Conservation (phyloP, 2,888 invertebrate genomes). For the Volucella inanis region DNA sequence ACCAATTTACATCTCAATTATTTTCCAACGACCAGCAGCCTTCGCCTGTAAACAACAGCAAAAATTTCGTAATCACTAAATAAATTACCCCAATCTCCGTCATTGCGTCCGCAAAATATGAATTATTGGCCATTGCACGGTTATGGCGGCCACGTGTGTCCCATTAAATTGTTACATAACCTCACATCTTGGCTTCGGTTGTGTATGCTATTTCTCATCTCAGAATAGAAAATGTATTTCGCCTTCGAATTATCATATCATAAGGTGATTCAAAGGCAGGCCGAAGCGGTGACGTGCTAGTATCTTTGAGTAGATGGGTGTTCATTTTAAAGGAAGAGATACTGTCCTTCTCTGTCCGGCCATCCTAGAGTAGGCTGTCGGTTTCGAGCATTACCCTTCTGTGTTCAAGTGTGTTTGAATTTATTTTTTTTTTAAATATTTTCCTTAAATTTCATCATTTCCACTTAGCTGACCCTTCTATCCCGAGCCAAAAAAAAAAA, state of each 20-base stretch:
- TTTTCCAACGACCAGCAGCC: neutral
- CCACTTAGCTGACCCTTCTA: conserved; percentile 22
- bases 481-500: too few relatives aligned
- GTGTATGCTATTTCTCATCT: neutral
- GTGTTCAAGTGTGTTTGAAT: conserved; percentile 5
- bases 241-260: neutral
- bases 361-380: neutral
- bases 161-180: conserved; percentile 49
- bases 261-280: neutral
- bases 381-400: neutral
- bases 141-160: conserved; percentile 35
- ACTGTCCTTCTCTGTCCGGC: neutral
- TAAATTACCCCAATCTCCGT: conserved; percentile 33
- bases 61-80: conserved; percentile 14
- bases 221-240: conserved; percentile 17
- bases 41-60: neutral
- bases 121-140: conserved; percentile 41
- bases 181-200: conserved; percentile 11
- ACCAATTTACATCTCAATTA: neutral
- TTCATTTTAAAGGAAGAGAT: neutral
- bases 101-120: conserved; percentile 22
- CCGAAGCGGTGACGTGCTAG: neutral
- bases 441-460: conserved; percentile 35
- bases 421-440: conserved; percentile 12
- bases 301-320: neutral